A percentile compares a stretch with the other conserved stretches of the same genome.
These are phyloP conservation scores for Psittacara wagleri DNA, from an alignment of 2,113 vertebrate genomes.

Conservation along the genomic window DNA sequence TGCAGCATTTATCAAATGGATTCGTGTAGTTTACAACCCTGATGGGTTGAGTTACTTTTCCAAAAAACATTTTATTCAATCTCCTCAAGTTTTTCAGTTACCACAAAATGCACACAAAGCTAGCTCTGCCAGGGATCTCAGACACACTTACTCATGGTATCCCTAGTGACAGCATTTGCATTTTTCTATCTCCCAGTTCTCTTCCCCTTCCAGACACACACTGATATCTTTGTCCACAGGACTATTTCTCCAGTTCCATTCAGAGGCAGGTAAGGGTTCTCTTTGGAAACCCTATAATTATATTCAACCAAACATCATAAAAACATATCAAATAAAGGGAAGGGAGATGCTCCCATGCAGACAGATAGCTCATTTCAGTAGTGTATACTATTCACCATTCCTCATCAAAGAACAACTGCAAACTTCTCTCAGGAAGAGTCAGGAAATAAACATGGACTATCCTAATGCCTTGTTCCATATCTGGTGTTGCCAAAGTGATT, in stretches of 20 bases:
- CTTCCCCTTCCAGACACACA: background rate
- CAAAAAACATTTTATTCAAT: background rate
- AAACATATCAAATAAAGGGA: background rate
- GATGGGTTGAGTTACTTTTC: background rate
- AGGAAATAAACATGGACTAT: background rate
- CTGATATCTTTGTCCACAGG: background rate
- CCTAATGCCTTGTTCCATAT: background rate
- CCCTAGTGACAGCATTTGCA: background rate
- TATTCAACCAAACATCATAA: background rate
- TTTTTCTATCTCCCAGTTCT: background rate
- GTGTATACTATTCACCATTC: background rate
- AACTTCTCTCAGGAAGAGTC: background rate
- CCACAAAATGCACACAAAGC: background rate
- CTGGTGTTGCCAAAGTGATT: background rate
- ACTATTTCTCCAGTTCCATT: background rate
- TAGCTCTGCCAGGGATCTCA: background rate
- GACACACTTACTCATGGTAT: background rate
- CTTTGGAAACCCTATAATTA: background rate
- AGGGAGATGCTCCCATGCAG: background rate
- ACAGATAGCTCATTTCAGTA: background rate
- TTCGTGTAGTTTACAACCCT: background rate
- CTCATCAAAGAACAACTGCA: background rate
- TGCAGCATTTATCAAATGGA: background rate
- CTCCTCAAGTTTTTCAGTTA: background rate
- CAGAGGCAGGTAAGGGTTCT: background rate